Percentiles rank a stretch among this genome's conserved stretches.
These are phyloP conservation scores for Ormyrus labotus DNA, from an alignment of 2,888 invertebrate species.

Conservation along the genomic window DNA sequence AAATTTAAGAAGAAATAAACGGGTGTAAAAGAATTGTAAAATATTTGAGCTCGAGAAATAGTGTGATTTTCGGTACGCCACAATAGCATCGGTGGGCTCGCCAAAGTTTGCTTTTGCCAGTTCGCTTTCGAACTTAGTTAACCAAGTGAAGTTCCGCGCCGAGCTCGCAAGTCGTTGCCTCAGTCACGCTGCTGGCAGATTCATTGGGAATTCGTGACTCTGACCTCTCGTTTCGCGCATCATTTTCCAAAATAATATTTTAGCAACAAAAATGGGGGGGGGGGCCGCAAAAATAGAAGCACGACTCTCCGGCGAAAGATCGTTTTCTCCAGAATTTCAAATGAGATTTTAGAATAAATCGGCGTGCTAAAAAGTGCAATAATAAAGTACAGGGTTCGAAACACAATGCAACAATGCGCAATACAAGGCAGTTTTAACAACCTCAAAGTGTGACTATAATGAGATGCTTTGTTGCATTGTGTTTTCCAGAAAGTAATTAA, in stretches of 20 bases:
- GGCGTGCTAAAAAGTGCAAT: too few relatives aligned
- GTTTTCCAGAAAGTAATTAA: not conserved
- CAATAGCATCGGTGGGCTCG: slow-evolving; percentile 1
- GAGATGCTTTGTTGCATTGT: too few relatives aligned
- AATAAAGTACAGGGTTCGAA: too few relatives aligned
- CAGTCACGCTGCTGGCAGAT: slow-evolving; percentile 11
- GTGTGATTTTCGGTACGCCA: not conserved
- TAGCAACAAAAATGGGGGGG: not conserved
- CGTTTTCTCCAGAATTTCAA: too few relatives aligned
- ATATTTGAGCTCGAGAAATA: not conserved
- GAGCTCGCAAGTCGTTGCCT: slow-evolving; percentile 12
- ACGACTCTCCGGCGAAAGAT: not conserved
- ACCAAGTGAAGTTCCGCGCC: slow-evolving; percentile 36
- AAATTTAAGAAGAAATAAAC: not conserved
- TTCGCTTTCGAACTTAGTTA: slow-evolving; percentile 32
- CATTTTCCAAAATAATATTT: not conserved
- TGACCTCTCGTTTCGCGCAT: not conserved
- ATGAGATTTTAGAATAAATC: too few relatives aligned
- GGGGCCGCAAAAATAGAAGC: not conserved
- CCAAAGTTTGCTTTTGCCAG: slow-evolving; percentile 5
- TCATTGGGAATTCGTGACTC: not conserved
- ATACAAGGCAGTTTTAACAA: too few relatives aligned
- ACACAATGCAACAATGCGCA: too few relatives aligned
- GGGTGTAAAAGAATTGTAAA: not conserved
- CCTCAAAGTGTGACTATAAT: too few relatives aligned